phyloP scores from a whole-genome alignment of 2,888 invertebrate species.

The Chelonus formosanus region DNA sequence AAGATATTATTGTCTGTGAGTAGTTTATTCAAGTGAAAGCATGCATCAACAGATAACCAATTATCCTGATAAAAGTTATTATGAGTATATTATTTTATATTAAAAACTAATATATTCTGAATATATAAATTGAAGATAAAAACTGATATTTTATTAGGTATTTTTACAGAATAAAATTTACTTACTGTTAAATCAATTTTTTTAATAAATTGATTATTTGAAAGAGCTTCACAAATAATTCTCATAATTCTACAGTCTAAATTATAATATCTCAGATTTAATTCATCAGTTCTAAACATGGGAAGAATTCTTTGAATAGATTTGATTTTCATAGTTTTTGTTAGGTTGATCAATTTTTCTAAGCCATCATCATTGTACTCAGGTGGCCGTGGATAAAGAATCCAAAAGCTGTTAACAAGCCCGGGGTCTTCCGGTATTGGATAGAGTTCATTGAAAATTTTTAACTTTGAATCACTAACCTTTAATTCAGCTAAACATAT shows the following conservation, averaged over 20 bases:
- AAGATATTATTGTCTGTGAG: constrained; percentile 60
- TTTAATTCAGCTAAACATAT: constrained; percentile 47
- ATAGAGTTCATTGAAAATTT: constrained; percentile 45
- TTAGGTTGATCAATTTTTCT: constrained; percentile 48
- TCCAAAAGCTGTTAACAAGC: constrained; percentile 49
- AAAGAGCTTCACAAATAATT: constrained; percentile 51
- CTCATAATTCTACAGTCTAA: constrained; percentile 49
- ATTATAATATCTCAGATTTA: constrained; percentile 55
- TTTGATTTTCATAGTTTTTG: constrained; percentile 36
- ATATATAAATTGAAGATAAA: too few species aligned
- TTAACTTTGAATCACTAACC: constrained; percentile 51
- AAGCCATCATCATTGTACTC: constrained; percentile 48
- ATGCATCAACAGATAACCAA: constrained; percentile 59
- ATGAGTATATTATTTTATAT: constrained; percentile 6
- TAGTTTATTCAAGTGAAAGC: constrained; percentile 60
- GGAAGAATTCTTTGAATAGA: constrained; percentile 48
- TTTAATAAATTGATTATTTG: constrained; percentile 48
- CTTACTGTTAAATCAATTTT: constrained; percentile 52
- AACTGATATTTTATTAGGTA: constrained; percentile 7
- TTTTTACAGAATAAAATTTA: neutral
- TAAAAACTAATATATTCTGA: constrained; percentile 6
- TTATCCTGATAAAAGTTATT: constrained; percentile 60
- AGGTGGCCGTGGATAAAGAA: constrained; percentile 37
- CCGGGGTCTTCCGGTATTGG: constrained; percentile 52
- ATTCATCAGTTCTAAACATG: constrained; percentile 48